A percentile compares a stretch with the other conserved stretches of the same genome.
phyloP scores from a whole-genome alignment of 2,888 invertebrate genomes.

The Bembecia ichneumoniformis region DNA sequence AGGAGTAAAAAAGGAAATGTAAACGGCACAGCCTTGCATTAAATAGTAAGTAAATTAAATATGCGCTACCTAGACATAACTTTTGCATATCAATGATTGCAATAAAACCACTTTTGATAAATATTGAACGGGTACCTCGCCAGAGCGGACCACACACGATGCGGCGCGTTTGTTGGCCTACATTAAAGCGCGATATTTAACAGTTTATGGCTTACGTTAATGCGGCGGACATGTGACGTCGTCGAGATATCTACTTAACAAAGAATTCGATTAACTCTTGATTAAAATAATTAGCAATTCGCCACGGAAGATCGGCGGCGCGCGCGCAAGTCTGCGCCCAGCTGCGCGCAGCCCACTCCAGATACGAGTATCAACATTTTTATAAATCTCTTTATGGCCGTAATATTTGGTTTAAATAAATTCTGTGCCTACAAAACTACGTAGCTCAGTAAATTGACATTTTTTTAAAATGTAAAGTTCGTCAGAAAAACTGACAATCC shows the following conservation, averaged over 20 bases:
- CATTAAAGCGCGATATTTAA: conserved; percentile 35
- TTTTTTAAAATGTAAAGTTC: no score
- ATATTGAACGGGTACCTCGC: conserved; percentile 42
- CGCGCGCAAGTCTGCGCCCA: conserved; percentile 7
- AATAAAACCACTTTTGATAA: conserved; percentile 22
- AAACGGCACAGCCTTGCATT: not conserved
- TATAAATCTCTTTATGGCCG: no score
- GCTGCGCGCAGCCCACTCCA: not conserved
- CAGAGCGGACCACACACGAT: conserved; percentile 45
- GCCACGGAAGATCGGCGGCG: conserved; percentile 25
- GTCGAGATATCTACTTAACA: conserved; percentile 27
- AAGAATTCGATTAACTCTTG: conserved; percentile 47
- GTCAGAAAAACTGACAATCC: no score
- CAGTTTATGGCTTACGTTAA: conserved; percentile 26
- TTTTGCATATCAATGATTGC: conserved; percentile 3
- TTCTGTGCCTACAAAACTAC: no score
- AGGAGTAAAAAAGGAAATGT: not conserved
- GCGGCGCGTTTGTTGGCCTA: conserved; percentile 25
- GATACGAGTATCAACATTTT: no score
- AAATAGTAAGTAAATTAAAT: not conserved
- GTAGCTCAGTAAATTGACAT: no score
- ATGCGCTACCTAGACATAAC: not conserved
- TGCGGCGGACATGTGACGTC: conserved; percentile 36
- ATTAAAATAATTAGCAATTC: conserved; percentile 53
- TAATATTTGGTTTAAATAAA: no score